Evolutionary conservation across 2,113 vertebrate genomes (phyloP).

Genomic region (Phalacrocorax carbo): DNA sequence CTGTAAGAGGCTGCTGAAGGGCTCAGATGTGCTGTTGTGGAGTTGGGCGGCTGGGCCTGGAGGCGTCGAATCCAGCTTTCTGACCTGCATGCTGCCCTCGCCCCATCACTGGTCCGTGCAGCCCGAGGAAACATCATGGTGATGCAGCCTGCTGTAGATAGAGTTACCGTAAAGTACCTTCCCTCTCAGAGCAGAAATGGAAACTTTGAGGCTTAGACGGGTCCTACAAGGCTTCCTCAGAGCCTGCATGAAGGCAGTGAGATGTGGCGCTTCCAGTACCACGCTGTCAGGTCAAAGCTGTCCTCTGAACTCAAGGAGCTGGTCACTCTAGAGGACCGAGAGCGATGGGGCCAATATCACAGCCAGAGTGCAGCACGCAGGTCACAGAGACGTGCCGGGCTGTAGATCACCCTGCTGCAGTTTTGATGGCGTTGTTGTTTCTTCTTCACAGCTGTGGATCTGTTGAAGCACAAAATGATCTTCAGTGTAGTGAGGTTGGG

Average conservation of each 20-base stretch:
- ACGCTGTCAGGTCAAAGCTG: neutral
- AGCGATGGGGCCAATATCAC: fast-evolving
- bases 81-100: neutral
- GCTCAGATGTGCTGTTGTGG: neutral
- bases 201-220: neutral
- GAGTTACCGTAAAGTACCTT: neutral
- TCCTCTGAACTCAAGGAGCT: neutral
- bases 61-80: neutral
- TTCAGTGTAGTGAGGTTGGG: constrained; percentile 94
- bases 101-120: neutral
- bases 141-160: neutral
- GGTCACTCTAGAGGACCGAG: neutral
- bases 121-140: neutral
- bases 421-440: neutral
- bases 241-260: neutral
- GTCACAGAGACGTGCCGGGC: neutral
- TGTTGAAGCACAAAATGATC: constrained; percentile 96
- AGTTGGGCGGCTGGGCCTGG: neutral
- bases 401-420: neutral
- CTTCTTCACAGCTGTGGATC: constrained; percentile 83
- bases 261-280: neutral
- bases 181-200: neutral
- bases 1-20: neutral
- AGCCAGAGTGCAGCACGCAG: neutral
- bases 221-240: neutral